Evolutionary conservation across 2,113 vertebrate genomes (phyloP).

Genomic region (Natator depressus): DNA sequence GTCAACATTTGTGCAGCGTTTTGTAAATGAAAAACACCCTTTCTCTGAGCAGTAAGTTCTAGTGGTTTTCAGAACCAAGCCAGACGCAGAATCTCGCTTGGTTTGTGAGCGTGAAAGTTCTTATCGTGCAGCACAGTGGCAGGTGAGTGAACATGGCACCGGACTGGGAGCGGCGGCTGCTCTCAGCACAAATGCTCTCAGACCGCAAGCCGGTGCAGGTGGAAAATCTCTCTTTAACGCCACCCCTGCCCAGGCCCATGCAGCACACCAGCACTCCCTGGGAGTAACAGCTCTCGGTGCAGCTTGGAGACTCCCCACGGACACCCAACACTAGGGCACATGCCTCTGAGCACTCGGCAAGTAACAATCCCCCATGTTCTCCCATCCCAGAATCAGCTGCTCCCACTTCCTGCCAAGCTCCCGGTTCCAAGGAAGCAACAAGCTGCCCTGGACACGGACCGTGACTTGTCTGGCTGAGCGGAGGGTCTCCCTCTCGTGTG

Average conservation of each 20-base stretch:
- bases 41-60: neutral
- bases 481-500: neutral
- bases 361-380: neutral
- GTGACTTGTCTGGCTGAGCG: accelerated
- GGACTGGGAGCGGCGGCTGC: neutral
- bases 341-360: neutral
- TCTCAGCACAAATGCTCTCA: neutral
- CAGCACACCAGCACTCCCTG: neutral
- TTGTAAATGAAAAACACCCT: neutral
- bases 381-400: neutral
- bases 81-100: too few species aligned
- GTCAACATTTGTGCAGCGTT: neutral
- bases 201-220: too few species aligned
- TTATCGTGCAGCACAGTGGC: too few species aligned
- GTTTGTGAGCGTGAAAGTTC: too few species aligned
- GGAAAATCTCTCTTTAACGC: neutral
- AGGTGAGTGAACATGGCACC: neutral
- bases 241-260: neutral
- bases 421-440: accelerated
- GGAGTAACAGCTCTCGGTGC: neutral
- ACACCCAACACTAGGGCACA: accelerated
- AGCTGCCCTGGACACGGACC: neutral
- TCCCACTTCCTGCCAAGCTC: neutral
- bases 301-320: accelerated
- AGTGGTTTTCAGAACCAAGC: too few species aligned